Evolutionary conservation across 2,888 invertebrate genomes (phyloP).

Genomic region (Ochropleura plecta): DNA sequence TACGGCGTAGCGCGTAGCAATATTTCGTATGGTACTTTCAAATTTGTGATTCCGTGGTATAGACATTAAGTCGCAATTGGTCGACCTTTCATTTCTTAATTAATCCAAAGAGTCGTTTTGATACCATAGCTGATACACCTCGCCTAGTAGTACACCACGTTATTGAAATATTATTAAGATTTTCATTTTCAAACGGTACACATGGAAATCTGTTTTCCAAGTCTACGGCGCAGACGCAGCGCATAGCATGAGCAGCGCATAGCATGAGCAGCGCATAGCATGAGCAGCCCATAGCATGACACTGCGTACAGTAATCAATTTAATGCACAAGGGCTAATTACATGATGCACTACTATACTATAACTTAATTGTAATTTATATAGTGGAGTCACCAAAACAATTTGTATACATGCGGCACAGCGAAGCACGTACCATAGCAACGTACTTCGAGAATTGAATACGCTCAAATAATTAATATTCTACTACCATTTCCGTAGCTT

Average conservation of each 20-base stretch:
- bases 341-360: background rate
- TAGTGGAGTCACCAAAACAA: background rate
- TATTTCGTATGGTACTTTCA: background rate
- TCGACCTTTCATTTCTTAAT: background rate
- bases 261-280: too few relatives aligned
- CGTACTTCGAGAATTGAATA: background rate
- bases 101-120: background rate
- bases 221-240: background rate
- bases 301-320: background rate
- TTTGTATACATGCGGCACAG: background rate
- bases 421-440: conserved; percentile 19
- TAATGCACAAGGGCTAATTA: background rate
- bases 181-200: background rate
- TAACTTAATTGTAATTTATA: background rate
- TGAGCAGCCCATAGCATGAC: background rate
- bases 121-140: background rate
- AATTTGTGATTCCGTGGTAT: too few relatives aligned
- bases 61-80: background rate
- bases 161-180: background rate
- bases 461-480: background rate
- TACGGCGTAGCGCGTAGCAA: conserved; percentile 2
- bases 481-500: background rate
- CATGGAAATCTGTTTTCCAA: background rate
- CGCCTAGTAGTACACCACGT: background rate
- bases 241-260: too few relatives aligned